Percentiles rank a stretch among this genome's conserved stretches.
Conservation (phyloP, 2,113 vertebrate genomes). For the Epinephelus moara region DNA sequence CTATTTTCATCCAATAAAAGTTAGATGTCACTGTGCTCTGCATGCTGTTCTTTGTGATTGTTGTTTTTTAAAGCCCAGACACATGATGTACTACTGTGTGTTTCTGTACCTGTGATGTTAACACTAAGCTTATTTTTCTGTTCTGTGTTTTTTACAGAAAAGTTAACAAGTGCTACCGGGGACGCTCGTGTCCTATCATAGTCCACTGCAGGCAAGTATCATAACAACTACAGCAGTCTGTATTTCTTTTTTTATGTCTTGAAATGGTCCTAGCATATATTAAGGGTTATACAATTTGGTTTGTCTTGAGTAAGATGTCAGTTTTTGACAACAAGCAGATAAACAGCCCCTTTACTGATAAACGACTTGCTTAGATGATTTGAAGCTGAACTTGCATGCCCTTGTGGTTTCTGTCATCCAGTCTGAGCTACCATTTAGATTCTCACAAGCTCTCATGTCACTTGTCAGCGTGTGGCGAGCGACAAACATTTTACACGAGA, state of each 20-base stretch:
- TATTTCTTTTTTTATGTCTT: background rate
- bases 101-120: slow-evolving; percentile 23
- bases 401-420: background rate
- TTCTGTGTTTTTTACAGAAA: slow-evolving; percentile 90
- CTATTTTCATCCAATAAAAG: background rate
- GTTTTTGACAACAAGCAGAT: too few species aligned
- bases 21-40: background rate
- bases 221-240: background rate
- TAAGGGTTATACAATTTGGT: background rate
- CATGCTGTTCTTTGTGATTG: background rate
- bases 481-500: slow-evolving; percentile 37
- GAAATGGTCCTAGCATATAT: background rate
- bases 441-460: background rate
- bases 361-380: background rate
- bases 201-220: slow-evolving; percentile 98
- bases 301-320: background rate
- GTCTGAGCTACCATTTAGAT: background rate
- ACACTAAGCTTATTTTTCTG: slow-evolving; percentile 68
- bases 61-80: background rate
- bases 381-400: background rate
- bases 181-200: slow-evolving; percentile 97
- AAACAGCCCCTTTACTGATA: background rate
- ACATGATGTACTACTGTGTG: background rate
- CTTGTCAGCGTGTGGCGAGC: slow-evolving; percentile 1
- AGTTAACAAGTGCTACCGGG: slow-evolving; percentile 99